Percentiles rank a stretch among this genome's conserved stretches.
These are phyloP conservation scores for Apotomis turbidana DNA, from an alignment of 2,888 invertebrate genomes.

Conservation along the genomic window DNA sequence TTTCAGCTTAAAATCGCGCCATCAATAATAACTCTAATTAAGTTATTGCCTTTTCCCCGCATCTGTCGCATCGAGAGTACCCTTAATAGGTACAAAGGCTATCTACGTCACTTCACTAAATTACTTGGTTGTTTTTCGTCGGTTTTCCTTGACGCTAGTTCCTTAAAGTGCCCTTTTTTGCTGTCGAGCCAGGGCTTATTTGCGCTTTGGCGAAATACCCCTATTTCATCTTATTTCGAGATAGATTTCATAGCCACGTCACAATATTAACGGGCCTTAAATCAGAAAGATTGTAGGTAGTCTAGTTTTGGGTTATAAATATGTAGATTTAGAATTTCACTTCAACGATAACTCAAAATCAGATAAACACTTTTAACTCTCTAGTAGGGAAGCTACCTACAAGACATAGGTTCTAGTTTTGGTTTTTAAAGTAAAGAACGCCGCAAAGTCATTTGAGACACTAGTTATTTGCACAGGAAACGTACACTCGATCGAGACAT, in stretches of 20 bases:
- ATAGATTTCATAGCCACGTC: constrained; percentile 3
- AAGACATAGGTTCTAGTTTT: too few relatives aligned
- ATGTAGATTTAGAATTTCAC: too few relatives aligned
- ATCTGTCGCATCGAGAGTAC: constrained; percentile 35
- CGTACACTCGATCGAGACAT: too few relatives aligned
- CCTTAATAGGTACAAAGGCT: constrained; percentile 40
- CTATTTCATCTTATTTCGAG: constrained; percentile 29
- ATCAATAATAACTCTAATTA: constrained; percentile 37
- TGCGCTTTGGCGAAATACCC: constrained; percentile 17
- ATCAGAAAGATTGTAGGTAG: too few relatives aligned
- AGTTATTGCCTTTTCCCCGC: constrained; percentile 37
- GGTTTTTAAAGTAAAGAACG: too few relatives aligned
- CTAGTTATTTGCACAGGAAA: too few relatives aligned
- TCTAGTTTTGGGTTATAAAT: too few relatives aligned
- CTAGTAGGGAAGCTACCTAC: too few relatives aligned
- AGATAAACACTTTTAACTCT: too few relatives aligned
- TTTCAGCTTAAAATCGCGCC: constrained; percentile 22
- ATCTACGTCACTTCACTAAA: constrained; percentile 41
- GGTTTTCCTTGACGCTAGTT: constrained; percentile 35
- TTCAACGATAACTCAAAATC: too few relatives aligned
- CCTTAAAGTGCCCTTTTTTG: constrained; percentile 37
- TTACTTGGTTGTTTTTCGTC: constrained; percentile 40
- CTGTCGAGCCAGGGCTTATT: constrained; percentile 16
- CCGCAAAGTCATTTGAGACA: too few relatives aligned
- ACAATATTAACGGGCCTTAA: neutral